Conservation (phyloP, 2,888 invertebrate species). For the Thecocarcelia acutangulata region DNA sequence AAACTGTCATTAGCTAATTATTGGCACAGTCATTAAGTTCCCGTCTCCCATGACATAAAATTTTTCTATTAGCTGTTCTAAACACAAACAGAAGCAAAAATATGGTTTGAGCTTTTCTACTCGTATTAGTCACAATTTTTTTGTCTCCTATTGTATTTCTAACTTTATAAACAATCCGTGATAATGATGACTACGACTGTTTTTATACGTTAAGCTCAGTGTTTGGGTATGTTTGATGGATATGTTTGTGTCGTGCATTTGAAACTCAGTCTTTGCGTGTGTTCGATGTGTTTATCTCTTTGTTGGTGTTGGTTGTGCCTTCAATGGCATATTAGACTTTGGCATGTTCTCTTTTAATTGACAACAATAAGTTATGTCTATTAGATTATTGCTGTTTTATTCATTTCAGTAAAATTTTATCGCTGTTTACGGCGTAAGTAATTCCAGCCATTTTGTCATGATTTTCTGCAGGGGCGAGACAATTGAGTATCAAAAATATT, state of each 20-base stretch:
- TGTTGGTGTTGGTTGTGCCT: neutral
- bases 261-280: neutral
- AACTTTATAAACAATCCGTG: conserved; percentile 49
- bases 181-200: conserved; percentile 17
- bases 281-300: conserved; percentile 8
- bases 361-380: conserved; percentile 27
- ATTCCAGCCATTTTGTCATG: conserved; percentile 28
- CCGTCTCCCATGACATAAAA: conserved; percentile 25
- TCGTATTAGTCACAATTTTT: conserved; percentile 5
- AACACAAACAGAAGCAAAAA: too few species aligned
- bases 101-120: conserved; percentile 38
- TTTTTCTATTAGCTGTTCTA: neutral
- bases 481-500: conserved; percentile 12
- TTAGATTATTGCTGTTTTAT: conserved; percentile 31
- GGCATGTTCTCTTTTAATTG: conserved; percentile 46
- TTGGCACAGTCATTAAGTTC: conserved; percentile 74
- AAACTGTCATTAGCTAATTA: conserved; percentile 78
- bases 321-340: conserved; percentile 26
- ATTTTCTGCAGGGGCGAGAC: neutral
- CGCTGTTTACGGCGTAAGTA: neutral
- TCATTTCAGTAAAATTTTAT: neutral
- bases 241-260: neutral
- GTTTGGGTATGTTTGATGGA: neutral
- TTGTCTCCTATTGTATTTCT: conserved; percentile 1
- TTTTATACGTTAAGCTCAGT: too few species aligned